Percentiles rank a stretch among this genome's conserved stretches.
Evolutionary conservation across 1,140 invertebrate species (phyloP).

Genomic region (Elysia chlorotica): DNA sequence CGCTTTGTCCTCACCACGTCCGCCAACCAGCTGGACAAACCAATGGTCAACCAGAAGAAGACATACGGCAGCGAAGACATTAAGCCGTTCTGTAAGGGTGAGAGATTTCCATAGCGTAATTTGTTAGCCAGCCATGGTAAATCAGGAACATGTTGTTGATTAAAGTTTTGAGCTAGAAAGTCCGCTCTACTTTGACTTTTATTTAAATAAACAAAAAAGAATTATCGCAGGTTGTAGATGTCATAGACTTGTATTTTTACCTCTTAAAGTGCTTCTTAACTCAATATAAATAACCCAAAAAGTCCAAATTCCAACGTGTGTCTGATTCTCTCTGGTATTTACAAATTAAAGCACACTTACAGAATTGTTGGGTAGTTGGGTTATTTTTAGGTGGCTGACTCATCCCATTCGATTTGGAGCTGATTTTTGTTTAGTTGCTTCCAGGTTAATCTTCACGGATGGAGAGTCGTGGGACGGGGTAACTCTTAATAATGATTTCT

Average conservation of each 20-base stretch:
- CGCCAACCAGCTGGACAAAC: slow-evolving; percentile 76
- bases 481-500: too few relatives aligned
- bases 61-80: slow-evolving; percentile 86
- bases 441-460: too few relatives aligned
- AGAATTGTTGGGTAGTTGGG: too few relatives aligned
- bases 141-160: not conserved
- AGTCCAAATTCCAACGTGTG: too few relatives aligned
- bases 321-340: not conserved
- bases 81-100: slow-evolving; percentile 75
- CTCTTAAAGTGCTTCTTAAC: not conserved
- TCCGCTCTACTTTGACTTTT: not conserved
- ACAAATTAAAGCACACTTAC: not conserved
- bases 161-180: not conserved
- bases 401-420: too few relatives aligned
- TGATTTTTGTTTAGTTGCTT: too few relatives aligned
- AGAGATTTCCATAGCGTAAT: not conserved
- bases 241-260: too few relatives aligned
- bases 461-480: too few relatives aligned
- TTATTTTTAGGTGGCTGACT: too few relatives aligned
- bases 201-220: not conserved
- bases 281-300: too few relatives aligned
- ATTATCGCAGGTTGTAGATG: not conserved
- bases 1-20: slow-evolving; percentile 73
- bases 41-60: slow-evolving; percentile 79
- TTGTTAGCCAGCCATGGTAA: not conserved